Evolutionary conservation across 2,113 vertebrate genomes (phyloP), one percentile per base, ranked within the genome.

Genomic region (Bufo bufo): DNA sequence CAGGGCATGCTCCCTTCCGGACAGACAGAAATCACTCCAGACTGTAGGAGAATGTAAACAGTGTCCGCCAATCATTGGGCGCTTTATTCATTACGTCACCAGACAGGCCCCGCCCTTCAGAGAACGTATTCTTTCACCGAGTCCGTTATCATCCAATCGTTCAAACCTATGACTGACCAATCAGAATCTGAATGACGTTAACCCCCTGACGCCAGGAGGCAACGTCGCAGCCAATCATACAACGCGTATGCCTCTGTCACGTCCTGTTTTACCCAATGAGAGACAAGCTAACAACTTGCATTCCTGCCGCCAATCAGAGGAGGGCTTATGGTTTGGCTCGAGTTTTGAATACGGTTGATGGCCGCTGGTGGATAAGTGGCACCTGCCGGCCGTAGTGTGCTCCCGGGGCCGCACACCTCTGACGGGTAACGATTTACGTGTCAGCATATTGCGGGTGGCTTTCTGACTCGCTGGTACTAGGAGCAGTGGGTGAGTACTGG

Each of bases 301-400:
- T 17, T 11, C 10, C 19, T 11, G 1, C 23, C 10, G 3, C 87
- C 87, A 89, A 89, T 89, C 87, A 88, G 49, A 66, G 13, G 10
- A 12, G 14, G 6, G 49, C 72, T 89, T 89, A 84, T 69, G 87
- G 14, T 84, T 89, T 84, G 87, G 87, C 87, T 89, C 80, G 81
- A 77, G 49, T 16, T 89, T 89, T 84, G 87, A 89, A 89, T 89
- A n/a, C 69, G 58, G 82, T 84, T 88, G 61, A 89, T 89, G 82
- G 87, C 87, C 74, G 82, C 87, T 49, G 72, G 59, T 16, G 50
- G 20, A 19, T 80, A 19, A 52, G 69, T 9, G 45, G 17, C 33
- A 49, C 19, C 43, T 65, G 61, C 71, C 58, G 13, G 13, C 59
- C 7, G 58, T 50, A 45, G 54, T 33, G 54, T 19, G 45, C 8